These are phyloP conservation scores for Lamellibrachia luymesi DNA, from an alignment of 1,140 invertebrate species.

Conservation along the genomic window DNA sequence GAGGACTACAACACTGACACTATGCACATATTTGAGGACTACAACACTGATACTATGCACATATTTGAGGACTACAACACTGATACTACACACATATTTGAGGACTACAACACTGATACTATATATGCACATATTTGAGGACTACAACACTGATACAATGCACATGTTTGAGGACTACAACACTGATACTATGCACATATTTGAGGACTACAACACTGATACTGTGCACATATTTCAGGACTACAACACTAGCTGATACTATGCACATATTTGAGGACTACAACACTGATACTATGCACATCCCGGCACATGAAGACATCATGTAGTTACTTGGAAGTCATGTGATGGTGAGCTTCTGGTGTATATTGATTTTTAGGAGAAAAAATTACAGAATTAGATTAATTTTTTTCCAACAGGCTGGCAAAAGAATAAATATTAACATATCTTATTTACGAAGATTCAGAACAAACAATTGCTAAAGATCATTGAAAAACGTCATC, in stretches of 20 bases:
- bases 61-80: too few species aligned
- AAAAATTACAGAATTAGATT: neutral
- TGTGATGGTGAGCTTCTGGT: too few species aligned
- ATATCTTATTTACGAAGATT: neutral
- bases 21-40: too few species aligned
- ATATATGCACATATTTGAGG: too few species aligned
- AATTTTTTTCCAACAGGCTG: neutral
- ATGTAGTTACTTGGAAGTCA: neutral
- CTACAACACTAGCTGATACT: neutral
- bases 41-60: too few species aligned
- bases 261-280: too few species aligned
- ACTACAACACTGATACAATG: neutral
- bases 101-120: too few species aligned
- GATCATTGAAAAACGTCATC: neutral
- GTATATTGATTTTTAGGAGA: neutral
- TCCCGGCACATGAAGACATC: neutral
- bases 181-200: neutral
- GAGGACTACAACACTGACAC: too few species aligned
- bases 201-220: neutral
- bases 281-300: neutral
- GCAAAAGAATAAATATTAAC: neutral
- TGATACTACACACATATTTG: too few species aligned
- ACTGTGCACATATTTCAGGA: neutral
- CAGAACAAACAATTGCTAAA: neutral
- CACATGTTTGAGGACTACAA: neutral